phyloP scores from a whole-genome alignment of 2,888 invertebrate genomes.

The Cybosia mesomella region DNA sequence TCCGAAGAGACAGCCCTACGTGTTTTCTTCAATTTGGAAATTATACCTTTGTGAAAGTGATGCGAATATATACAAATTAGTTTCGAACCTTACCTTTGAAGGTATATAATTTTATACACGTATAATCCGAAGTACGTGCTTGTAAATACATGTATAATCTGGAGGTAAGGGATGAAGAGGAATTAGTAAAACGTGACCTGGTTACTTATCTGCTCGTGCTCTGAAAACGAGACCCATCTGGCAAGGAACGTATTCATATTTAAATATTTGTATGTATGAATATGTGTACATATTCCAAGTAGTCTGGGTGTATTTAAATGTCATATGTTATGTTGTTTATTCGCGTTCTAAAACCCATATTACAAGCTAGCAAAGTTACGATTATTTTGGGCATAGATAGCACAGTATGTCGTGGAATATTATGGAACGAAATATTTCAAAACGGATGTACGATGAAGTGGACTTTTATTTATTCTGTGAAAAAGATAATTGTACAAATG shows the following conservation, averaged over 20 bases:
- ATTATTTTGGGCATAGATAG: too few relatives aligned
- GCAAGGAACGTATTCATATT: background rate
- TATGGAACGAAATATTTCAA: too few relatives aligned
- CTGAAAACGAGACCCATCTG: background rate
- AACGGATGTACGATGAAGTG: too few relatives aligned
- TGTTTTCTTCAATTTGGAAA: too few relatives aligned
- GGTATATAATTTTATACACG: background rate
- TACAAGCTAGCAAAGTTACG: too few relatives aligned
- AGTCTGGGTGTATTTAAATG: background rate
- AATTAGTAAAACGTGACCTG: slow-evolving; percentile 26
- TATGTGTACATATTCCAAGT: background rate
- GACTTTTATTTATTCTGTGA: too few relatives aligned
- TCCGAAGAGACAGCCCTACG: too few relatives aligned
- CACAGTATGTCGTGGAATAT: too few relatives aligned
- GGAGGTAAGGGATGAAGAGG: slow-evolving; percentile 13
- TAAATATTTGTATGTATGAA: background rate
- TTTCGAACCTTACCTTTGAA: background rate
- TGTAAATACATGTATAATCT: background rate
- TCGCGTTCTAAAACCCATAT: too few relatives aligned
- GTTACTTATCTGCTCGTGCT: slow-evolving; percentile 16
- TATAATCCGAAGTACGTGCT: background rate
- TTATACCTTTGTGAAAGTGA: background rate
- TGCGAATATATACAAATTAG: background rate
- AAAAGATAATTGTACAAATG: too few relatives aligned
- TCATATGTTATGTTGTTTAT: too few relatives aligned